Conservation (phyloP, 2,113 vertebrate species). For the Spilogale gracilis region DNA sequence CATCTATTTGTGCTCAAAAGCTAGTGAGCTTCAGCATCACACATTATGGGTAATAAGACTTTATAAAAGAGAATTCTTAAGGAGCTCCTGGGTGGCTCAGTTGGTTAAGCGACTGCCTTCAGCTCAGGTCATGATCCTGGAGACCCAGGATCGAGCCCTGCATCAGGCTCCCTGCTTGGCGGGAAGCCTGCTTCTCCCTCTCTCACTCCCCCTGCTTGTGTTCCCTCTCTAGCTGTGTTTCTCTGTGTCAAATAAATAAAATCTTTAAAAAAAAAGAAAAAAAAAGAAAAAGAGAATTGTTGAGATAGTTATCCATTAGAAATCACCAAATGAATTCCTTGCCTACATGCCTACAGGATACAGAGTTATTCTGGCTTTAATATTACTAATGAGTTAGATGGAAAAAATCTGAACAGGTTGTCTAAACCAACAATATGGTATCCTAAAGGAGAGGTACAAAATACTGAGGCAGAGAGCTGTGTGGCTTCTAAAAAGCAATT, state of each 20-base stretch:
- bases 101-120: too few species aligned
- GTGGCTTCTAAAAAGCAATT: constrained; percentile 21
- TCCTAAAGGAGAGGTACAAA: neutral
- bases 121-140: too few species aligned
- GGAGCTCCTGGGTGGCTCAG: too few species aligned
- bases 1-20: constrained; percentile 31
- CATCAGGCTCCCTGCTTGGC: too few species aligned
- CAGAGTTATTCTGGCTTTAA: constrained; percentile 18
- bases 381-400: neutral
- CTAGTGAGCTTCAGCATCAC: neutral
- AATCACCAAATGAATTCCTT: neutral
- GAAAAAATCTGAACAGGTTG: neutral
- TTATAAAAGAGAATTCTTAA: constrained; percentile 1
- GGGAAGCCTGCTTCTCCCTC: too few species aligned
- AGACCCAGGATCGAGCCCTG: too few species aligned
- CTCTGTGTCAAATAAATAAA: too few species aligned
- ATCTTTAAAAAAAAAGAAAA: too few species aligned
- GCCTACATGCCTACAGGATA: neutral
- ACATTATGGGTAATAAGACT: neutral
- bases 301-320: neutral
- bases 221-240: too few species aligned
- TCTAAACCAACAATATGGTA: neutral
- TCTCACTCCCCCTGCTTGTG: too few species aligned
- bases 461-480: neutral
- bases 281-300: too few species aligned